Evolutionary conservation across 2,113 vertebrate genomes (phyloP), one percentile per base, ranked within the genome.

Genomic region (Ia io): DNA sequence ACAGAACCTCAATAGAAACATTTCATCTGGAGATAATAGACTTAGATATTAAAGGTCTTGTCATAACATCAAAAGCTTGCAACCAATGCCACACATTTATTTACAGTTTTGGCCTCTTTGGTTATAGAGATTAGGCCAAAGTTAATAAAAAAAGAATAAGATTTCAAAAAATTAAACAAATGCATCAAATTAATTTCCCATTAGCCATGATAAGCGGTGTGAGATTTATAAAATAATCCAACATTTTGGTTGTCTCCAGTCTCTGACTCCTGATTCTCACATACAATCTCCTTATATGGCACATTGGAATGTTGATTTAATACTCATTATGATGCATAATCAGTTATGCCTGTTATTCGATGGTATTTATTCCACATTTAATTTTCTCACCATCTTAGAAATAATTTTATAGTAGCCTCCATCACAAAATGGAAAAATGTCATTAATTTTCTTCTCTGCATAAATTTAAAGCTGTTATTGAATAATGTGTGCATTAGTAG

Each of bases 391-490:
- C 22, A 49, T 92, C 90, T 85, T 78, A 89, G 42, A 88, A 91
- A 91, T 65, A 71, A 63, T 74, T 40, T 86, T 56, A 44, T 17
- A 71, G 51, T 65, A 71, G 53, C 84, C 9, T 78, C 61, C 4
- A 79, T 9, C 20, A 49, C 20, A 89, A 85, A 95, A 79, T 91
- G 42, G 9, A 84, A 91, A 83, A 83, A 93, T 51, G 65, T 90
- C n/a, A 93, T 53, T 82, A 87, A 90, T 86, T 85, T 74, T 93
- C 17, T 77, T 69, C 47, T 42, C 86, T 80, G 42, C 25, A 90
- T 84, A 95, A 51, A 77, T 79, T 70, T 51, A 65, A 92, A 95
- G 28, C 20, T 70, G 53, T 90, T 77, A 90, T 61, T 91, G 42
- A 47, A 25, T 86, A 93, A 74, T 59, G 4, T 82, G 1, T 93